phyloP scores from a whole-genome alignment of 2,888 invertebrate species.

The Nebria brevicollis region DNA sequence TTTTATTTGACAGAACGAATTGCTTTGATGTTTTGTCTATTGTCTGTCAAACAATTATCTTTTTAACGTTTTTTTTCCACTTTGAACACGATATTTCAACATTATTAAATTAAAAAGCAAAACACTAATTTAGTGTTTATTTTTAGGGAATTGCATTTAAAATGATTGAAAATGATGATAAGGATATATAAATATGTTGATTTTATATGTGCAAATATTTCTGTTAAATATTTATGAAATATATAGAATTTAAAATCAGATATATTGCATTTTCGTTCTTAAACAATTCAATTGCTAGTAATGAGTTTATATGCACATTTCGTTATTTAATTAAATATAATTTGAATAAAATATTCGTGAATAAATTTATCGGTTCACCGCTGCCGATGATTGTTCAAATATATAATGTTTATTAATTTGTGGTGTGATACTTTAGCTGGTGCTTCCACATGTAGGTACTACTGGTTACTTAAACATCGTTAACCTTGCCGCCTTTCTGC shows the following conservation, averaged over 20 bases:
- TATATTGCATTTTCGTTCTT: neutral
- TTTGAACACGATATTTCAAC: neutral
- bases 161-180: too few species aligned
- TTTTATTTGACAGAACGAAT: constrained; percentile 36
- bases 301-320: neutral
- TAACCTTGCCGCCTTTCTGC: constrained; percentile 20
- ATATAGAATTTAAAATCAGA: neutral
- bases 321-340: neutral
- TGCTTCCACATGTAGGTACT: neutral
- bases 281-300: neutral
- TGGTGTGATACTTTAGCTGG: neutral
- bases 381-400: constrained; percentile 3
- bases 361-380: neutral
- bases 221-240: neutral
- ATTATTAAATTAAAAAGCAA: neutral
- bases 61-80: neutral
- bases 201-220: neutral
- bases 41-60: neutral
- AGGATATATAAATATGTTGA: neutral
- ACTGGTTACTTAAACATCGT: neutral
- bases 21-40: constrained; percentile 22
- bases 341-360: constrained; percentile 1
- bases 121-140: neutral
- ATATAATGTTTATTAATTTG: neutral
- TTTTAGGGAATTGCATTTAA: too few species aligned